Evolutionary conservation across 2,888 invertebrate species (phyloP).

Genomic region (Thymelicus lineola): DNA sequence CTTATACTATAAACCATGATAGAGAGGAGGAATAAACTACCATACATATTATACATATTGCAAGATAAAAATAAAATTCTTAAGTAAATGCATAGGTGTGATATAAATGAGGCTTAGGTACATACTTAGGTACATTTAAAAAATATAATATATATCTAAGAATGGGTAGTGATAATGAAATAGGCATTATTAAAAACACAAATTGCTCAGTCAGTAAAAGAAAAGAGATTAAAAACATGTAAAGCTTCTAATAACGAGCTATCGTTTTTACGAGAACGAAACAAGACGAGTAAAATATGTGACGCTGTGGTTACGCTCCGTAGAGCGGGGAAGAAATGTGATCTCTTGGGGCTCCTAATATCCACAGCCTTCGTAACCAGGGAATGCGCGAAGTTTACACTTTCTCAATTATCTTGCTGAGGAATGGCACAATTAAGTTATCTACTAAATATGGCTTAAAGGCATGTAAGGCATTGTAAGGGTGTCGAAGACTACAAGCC

Average conservation of each 20-base stretch:
- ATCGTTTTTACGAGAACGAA: conserved; percentile 46
- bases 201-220: not conserved
- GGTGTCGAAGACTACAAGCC: too few relatives aligned
- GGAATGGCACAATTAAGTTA: conserved; percentile 27
- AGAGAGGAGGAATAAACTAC: too few relatives aligned
- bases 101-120: too few relatives aligned
- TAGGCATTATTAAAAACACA: too few relatives aligned
- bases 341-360: conserved; percentile 60
- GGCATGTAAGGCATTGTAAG: not conserved
- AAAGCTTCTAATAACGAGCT: conserved; percentile 19
- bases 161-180: too few relatives aligned
- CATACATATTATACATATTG: too few relatives aligned
- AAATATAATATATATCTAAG: too few relatives aligned
- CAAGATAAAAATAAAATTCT: too few relatives aligned
- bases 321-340: conserved; percentile 75
- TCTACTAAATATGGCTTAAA: conserved; percentile 12
- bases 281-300: conserved; percentile 73
- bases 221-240: not conserved
- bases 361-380: conserved; percentile 38
- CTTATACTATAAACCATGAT: too few relatives aligned
- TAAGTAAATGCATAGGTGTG: too few relatives aligned
- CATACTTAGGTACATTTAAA: too few relatives aligned
- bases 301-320: conserved; percentile 73
- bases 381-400: conserved; percentile 28
- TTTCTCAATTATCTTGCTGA: conserved; percentile 35